A percentile compares a stretch with the other conserved stretches of the same genome.
These are phyloP conservation scores for Alfaro cultratus DNA, from an alignment of 2,797 vertebrate species.

Conservation along the genomic window DNA sequence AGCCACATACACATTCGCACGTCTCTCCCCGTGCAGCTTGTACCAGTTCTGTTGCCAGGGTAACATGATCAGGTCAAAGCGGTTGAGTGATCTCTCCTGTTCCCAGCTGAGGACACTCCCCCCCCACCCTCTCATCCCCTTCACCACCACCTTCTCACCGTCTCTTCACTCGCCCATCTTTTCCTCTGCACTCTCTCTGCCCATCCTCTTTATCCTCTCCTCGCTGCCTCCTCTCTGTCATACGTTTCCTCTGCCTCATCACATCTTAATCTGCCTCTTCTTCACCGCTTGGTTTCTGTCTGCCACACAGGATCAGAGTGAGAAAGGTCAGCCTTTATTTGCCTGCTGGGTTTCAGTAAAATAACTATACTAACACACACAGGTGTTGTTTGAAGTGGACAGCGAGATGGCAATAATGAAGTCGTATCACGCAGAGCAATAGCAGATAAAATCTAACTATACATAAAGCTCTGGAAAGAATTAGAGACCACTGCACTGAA, in stretches of 20 bases:
- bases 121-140: constrained; percentile 12
- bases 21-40: constrained; percentile 59
- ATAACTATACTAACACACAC: neutral
- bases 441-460: neutral
- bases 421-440: neutral
- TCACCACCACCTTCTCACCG: constrained; percentile 9
- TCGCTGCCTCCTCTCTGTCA: constrained; percentile 28
- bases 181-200: constrained; percentile 25
- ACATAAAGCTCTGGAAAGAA: no score
- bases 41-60: constrained; percentile 74
- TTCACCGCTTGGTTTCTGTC: constrained; percentile 26
- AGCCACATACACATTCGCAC: constrained; percentile 32
- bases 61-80: constrained; percentile 72
- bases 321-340: neutral
- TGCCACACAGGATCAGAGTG: constrained; percentile 13
- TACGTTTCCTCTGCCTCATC: neutral
- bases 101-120: constrained; percentile 39
- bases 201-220: constrained; percentile 35
- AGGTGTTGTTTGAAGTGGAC: neutral
- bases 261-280: constrained; percentile 29
- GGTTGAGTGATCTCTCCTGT: constrained; percentile 64
- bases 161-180: neutral
- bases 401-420: neutral
- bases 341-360: constrained; percentile 17
- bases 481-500: no score